phyloP scores from a whole-genome alignment of 2,113 vertebrate species.

The Varanus komodoensis region DNA sequence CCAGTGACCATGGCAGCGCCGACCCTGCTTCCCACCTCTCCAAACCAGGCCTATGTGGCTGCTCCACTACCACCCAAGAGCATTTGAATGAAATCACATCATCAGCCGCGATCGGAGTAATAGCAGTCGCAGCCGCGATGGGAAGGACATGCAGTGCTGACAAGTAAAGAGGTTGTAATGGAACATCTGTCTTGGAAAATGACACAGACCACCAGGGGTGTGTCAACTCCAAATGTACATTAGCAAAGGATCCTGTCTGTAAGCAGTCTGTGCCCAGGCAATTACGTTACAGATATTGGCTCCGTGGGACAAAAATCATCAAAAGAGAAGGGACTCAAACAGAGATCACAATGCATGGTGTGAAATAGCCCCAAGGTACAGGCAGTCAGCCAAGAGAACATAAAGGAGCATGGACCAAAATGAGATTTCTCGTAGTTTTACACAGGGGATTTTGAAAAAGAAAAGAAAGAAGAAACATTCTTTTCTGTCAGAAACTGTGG shows the following conservation, averaged over 20 bases:
- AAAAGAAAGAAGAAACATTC: constrained; percentile 43
- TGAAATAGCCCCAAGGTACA: constrained; percentile 71
- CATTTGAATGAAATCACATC: background rate
- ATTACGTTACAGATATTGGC: constrained; percentile 63
- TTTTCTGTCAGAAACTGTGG: constrained; percentile 32
- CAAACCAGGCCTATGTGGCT: background rate
- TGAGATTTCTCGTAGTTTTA: constrained; percentile 43
- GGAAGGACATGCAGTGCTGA: constrained; percentile 52
- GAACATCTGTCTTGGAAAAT: constrained; percentile 66
- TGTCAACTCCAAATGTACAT: constrained; percentile 54
- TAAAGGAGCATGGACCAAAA: constrained; percentile 63
- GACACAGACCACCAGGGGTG: constrained; percentile 52
- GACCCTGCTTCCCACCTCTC: background rate
- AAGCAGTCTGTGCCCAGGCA: constrained; percentile 48
- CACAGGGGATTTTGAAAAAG: constrained; percentile 24
- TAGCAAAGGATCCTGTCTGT: constrained; percentile 63
- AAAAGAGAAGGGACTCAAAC: constrained; percentile 68
- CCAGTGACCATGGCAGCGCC: background rate
- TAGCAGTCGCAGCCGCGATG: background rate
- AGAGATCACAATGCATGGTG: constrained; percentile 64
- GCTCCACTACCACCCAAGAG: no score
- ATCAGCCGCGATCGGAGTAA: background rate
- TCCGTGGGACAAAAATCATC: constrained; percentile 64
- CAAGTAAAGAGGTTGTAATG: constrained; percentile 57
- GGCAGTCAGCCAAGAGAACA: constrained; percentile 69